Base-by-base conservation (phyloP, 1,140 invertebrate species). In the Drosophila triauraria region DNA sequence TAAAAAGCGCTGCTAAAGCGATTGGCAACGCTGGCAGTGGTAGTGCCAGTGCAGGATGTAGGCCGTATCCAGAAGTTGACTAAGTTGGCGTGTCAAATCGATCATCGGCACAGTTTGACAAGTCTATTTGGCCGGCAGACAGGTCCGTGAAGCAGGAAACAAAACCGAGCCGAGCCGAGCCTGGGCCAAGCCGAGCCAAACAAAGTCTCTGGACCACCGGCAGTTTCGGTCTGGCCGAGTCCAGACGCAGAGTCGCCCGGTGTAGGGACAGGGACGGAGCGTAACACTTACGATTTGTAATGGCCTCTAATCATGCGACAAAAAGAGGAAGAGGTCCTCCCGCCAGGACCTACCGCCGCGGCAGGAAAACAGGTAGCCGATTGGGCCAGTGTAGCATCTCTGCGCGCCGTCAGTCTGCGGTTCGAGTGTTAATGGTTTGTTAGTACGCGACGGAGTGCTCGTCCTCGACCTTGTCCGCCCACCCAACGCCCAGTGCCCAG, bases 221-320 rank as follows among this genome's bases (percentile, higher is more conserved):
- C 53, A 35, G 67, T 27, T 69, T 80, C 62, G 60, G 58, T 56
- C 69, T 68, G 58, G 43, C 20, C 57, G 17, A 8, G 47, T 30
- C 78, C 48, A 69, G 70, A 76, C 68, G 25, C 20, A 40, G 38
- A 42, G 80, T 67, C 67, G 76, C 30, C 70, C 38, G 30, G 30
- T 4, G 23, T 17, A 56, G 17, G 32, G 35, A 48, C 46, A 50
- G 46, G 15, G 30, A 30, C 43, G 42, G 40, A 88, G 88, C 87
- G 83, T 87, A 91, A 88, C 88, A 88, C 88, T 91, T 82, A 85
- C 83, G 54, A 91, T 91, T 91, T 80, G 87, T 84, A 87, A 91
- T 84, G 88, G 88, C 40, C 74, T 78, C 84, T 91, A 91, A 91
- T 86, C 79, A 76, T 78, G 71, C 84, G 80, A 90, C 80, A 88